These are phyloP conservation scores for Takifugu rubripes DNA, from an alignment of 2,797 vertebrate genomes.

Conservation along the genomic window DNA sequence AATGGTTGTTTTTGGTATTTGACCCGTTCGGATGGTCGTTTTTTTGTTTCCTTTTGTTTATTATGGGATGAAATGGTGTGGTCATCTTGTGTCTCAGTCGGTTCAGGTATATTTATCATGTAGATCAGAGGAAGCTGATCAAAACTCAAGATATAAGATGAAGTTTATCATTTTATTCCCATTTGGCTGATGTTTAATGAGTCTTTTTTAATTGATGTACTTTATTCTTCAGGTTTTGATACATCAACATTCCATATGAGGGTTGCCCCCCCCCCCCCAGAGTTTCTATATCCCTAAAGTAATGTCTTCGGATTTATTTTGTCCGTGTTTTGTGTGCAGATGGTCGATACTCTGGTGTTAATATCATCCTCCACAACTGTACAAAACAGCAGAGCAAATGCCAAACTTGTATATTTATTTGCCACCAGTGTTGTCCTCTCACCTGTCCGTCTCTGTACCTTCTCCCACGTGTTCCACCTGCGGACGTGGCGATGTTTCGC, in stretches of 20 bases:
- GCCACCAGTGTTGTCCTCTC: conserved; percentile 39
- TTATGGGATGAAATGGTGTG: neutral
- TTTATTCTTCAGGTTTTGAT: neutral
- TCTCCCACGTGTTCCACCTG: conserved; percentile 42
- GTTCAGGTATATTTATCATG: too few relatives aligned
- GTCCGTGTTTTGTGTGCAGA: conserved; percentile 38
- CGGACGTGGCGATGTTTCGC: conserved; percentile 13
- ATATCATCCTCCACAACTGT: conserved; percentile 38
- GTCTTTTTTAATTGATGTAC: conserved; percentile 8
- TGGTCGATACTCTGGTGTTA: conserved; percentile 49
- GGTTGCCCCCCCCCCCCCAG: conserved; percentile 38
- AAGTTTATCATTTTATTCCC: conserved; percentile 1
- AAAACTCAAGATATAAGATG: too few relatives aligned
- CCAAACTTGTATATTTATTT: conserved; percentile 61
- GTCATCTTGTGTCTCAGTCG: too few relatives aligned
- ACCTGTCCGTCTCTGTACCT: conserved; percentile 26
- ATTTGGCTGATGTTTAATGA: neutral
- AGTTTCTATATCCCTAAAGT: conserved; percentile 19
- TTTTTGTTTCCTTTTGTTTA: conserved; percentile 33
- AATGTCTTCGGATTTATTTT: conserved; percentile 28
- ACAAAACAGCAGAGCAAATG: conserved; percentile 50
- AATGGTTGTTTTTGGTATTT: conserved; percentile 10
- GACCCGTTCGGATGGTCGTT: conserved; percentile 9
- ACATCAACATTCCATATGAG: conserved; percentile 29
- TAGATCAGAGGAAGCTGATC: too few relatives aligned